These are phyloP conservation scores for Lepidotrigona ventralis DNA, from an alignment of 1,140 invertebrate genomes.

Conservation along the genomic window DNA sequence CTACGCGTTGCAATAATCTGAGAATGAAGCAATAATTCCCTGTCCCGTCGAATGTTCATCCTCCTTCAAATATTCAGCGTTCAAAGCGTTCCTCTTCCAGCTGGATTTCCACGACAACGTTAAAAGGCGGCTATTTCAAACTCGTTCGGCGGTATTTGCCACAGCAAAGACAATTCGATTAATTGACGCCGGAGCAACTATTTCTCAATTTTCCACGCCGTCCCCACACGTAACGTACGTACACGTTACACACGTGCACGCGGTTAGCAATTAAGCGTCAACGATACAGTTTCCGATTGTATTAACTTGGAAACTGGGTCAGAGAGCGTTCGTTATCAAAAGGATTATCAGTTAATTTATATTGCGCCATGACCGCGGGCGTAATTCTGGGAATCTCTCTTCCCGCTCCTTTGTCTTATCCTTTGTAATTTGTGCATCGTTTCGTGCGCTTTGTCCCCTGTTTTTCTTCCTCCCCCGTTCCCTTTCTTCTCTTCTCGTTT, in stretches of 20 bases:
- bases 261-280: conserved; percentile 30
- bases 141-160: neutral
- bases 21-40: too few species aligned
- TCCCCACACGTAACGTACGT: neutral
- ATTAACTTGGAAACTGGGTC: conserved; percentile 60
- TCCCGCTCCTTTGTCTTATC: conserved; percentile 26
- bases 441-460: conserved; percentile 4
- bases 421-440: conserved; percentile 29
- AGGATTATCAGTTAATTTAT: conserved; percentile 58
- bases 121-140: neutral
- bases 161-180: conserved; percentile 27
- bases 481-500: neutral
- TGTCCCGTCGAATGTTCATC: neutral
- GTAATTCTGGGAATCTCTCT: conserved; percentile 34
- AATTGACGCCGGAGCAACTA: conserved; percentile 2
- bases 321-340: conserved; percentile 51
- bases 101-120: neutral
- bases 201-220: conserved; percentile 16
- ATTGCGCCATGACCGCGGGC: conserved; percentile 39
- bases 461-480: neutral
- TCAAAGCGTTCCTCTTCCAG: neutral
- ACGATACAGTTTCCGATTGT: conserved; percentile 47
- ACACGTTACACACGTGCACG: neutral
- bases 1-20: too few species aligned
- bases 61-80: neutral